Evolutionary conservation across 2,113 vertebrate species (phyloP), one percentile per base, ranked within the genome.

Genomic region (Todiramphus chloris): DNA sequence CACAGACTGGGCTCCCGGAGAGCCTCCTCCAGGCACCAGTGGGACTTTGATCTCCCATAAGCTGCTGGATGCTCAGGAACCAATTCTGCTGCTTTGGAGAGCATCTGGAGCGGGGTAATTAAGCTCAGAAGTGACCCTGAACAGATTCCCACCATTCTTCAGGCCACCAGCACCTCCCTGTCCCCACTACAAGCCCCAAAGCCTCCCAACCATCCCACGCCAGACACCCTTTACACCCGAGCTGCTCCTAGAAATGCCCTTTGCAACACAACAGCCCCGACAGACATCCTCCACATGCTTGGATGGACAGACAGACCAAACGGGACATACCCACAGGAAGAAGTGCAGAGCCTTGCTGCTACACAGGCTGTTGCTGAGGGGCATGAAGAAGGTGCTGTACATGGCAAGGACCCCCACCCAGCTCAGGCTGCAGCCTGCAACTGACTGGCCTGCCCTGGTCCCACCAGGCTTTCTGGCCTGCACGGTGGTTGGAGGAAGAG

Each of bases 301-400:
- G 39, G 39, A 35, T 28, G 13, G 62, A 41, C 56, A 33, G 23
- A 58, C 1, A 1, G 76, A 33, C 44, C 55, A 50, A 55, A 82
- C n/a, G 44, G 33, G 73, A 98, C 96, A 53, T 98, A 98, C 97
- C 98, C 98, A 98, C 46, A 98, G 96, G 88, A 98, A 98, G 95
- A 98, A 98, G 75, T 64, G 88, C 96, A 98, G 96, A 33, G 98
- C 98, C 97, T 97, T 98, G 96, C 95, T 97, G 98, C 98, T 98
- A 93, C 55, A 92, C 72, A 98, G 94, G 96, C 98, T 98, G 88
- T 94, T 98, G 97, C 98, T 98, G 95, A 98, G 97, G 41, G 98
- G 98, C 85, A 98, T 89, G 89, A 99, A 98, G 82, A 98, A 98
- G 7, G 97, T 98, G 39, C 98, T 99, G 95, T 98, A 98, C 1